Percentiles rank a stretch among this genome's conserved stretches.
phyloP scores from a whole-genome alignment of 2,888 invertebrate genomes.

The Drosophila peninsularis region DNA sequence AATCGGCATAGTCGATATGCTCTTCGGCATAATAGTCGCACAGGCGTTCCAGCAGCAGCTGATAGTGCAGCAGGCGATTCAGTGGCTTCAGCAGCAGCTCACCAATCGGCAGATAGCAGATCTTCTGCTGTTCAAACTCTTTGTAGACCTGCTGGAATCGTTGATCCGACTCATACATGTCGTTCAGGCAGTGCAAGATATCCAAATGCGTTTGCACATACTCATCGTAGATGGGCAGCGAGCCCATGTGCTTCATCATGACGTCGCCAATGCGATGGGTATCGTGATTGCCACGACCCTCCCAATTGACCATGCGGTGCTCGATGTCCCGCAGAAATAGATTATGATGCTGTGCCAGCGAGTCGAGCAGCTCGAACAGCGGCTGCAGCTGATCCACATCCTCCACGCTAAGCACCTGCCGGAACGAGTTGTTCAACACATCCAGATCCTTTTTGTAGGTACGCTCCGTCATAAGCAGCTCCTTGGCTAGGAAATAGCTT shows the following conservation, averaged over 20 bases:
- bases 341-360: conserved; percentile 93
- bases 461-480: conserved; percentile 97
- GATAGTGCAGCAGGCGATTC: conserved; percentile 94
- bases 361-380: conserved; percentile 89
- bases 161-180: conserved; percentile 89
- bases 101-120: conserved; percentile 94
- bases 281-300: conserved; percentile 86
- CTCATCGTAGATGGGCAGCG: conserved; percentile 88
- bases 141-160: conserved; percentile 90
- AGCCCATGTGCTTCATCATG: conserved; percentile 88
- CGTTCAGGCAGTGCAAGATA: conserved; percentile 92
- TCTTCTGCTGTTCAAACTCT: conserved; percentile 92
- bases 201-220: conserved; percentile 90
- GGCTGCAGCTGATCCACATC: conserved; percentile 86
- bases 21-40: conserved; percentile 90
- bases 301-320: conserved; percentile 90
- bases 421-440: conserved; percentile 93
- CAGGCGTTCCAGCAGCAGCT: conserved; percentile 90
- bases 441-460: conserved; percentile 98
- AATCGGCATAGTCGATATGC: conserved; percentile 89
- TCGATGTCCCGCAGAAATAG: conserved; percentile 92
- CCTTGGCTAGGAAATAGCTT: conserved; percentile 94
- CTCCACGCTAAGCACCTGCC: conserved; percentile 88
- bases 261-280: conserved; percentile 91
- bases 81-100: conserved; percentile 93